phyloP scores from a whole-genome alignment of 1,140 invertebrate genomes.

The Periplaneta americana region DNA sequence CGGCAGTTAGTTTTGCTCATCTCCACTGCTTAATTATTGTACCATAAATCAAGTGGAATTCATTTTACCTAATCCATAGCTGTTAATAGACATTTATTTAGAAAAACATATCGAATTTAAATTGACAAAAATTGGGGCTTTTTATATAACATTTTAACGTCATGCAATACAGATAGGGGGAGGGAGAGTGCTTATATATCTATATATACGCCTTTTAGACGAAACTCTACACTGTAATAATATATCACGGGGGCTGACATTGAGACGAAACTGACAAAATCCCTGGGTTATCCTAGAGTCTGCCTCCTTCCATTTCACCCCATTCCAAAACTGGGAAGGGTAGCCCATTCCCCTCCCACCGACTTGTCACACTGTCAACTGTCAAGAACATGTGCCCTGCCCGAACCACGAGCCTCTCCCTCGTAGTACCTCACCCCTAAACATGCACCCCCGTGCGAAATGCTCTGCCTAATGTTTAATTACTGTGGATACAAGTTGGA shows the following conservation, averaged over 20 bases:
- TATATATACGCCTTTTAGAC: background rate
- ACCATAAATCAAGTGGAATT: no score
- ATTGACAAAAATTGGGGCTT: no score
- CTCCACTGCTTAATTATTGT: no score
- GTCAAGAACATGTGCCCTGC: background rate
- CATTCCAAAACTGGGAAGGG: background rate
- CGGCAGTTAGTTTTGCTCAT: no score
- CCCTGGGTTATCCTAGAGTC: background rate
- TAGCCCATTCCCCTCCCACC: background rate
- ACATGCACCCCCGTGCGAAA: background rate
- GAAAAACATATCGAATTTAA: no score
- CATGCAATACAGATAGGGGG: background rate
- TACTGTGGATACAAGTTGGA: background rate
- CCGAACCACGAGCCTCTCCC: background rate
- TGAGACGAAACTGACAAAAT: background rate
- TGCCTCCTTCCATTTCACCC: background rate
- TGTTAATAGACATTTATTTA: no score
- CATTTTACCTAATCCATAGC: no score
- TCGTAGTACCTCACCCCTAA: background rate
- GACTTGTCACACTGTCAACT: background rate
- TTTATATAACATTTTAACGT: background rate
- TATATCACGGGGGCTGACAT: background rate
- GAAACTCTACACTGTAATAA: background rate
- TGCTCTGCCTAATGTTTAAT: background rate
- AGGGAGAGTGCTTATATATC: background rate